phyloP scores from a whole-genome alignment of 2,113 vertebrate species.

The Lagopus muta region DNA sequence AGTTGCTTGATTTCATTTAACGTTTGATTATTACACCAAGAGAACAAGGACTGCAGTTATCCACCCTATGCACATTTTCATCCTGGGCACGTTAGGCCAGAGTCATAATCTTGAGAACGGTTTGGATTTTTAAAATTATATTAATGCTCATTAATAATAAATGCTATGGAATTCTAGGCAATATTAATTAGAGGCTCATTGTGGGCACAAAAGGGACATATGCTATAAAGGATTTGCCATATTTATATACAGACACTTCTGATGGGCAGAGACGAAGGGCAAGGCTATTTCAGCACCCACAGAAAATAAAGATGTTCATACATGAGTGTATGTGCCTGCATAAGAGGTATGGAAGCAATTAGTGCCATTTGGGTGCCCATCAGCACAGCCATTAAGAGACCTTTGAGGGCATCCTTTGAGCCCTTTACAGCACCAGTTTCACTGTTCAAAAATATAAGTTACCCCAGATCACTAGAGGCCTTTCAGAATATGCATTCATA shows the following conservation, averaged over 20 bases:
- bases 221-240: background rate
- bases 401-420: background rate
- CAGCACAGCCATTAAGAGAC: background rate
- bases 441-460: background rate
- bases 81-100: background rate
- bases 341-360: background rate
- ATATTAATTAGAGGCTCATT: conserved; percentile 45
- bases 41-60: background rate
- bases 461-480: background rate
- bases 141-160: conserved; percentile 59
- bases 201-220: background rate
- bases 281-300: conserved; percentile 10
- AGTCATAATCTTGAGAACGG: conserved; percentile 5
- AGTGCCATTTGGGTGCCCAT: background rate
- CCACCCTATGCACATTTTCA: background rate
- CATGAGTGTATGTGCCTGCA: background rate
- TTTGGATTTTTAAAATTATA: background rate
- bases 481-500: background rate
- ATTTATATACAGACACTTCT: background rate
- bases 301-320: background rate
- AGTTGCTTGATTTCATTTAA: background rate
- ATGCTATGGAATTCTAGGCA: conserved; percentile 51
- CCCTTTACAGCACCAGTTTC: background rate
- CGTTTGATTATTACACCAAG: background rate
- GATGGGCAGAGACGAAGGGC: conserved; percentile 5